A percentile compares a stretch with the other conserved stretches of the same genome.
Evolutionary conservation across 1,140 invertebrate species (phyloP).

Genomic region (Periplaneta americana): DNA sequence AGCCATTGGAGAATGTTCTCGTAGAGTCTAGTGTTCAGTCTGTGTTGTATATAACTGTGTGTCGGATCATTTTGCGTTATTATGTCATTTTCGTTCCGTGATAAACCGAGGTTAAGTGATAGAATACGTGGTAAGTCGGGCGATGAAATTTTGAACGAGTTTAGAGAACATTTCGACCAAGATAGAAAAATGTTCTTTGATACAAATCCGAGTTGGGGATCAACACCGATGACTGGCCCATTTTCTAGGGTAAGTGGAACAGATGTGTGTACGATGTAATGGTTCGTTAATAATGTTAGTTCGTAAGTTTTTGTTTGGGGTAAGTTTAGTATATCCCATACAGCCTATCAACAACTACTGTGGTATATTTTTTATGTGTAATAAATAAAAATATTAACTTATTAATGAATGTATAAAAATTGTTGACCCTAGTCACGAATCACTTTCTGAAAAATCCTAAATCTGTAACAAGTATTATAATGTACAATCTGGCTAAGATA

Average conservation of each 20-base stretch:
- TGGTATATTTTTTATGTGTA: too few relatives aligned
- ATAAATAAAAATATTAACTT: too few relatives aligned
- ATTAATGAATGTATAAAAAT: too few relatives aligned
- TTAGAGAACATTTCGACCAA: conserved; percentile 39
- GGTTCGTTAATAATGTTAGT: too few relatives aligned
- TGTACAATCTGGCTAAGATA: too few relatives aligned
- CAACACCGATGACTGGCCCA: conserved; percentile 15
- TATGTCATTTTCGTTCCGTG: conserved; percentile 42
- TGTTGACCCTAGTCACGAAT: too few relatives aligned
- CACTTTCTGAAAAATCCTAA: too few relatives aligned
- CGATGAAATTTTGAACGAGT: conserved; percentile 38
- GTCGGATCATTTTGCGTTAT: conserved; percentile 1
- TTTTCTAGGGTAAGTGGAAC: conserved; percentile 19
- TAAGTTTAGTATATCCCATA: too few relatives aligned
- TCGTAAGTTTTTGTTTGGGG: too few relatives aligned
- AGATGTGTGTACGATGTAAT: background rate
- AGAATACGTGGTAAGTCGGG: conserved; percentile 36
- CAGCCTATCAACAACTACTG: too few relatives aligned
- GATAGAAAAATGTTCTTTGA: conserved; percentile 39
- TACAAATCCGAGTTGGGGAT: conserved; percentile 15
- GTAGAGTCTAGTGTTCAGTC: background rate
- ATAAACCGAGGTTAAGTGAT: conserved; percentile 38
- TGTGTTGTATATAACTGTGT: background rate
- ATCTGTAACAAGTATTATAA: too few relatives aligned
- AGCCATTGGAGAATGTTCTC: background rate